Evolutionary conservation across 2,888 invertebrate genomes (phyloP), one percentile per base, ranked within the genome.

Genomic region (Athalia cordata): DNA sequence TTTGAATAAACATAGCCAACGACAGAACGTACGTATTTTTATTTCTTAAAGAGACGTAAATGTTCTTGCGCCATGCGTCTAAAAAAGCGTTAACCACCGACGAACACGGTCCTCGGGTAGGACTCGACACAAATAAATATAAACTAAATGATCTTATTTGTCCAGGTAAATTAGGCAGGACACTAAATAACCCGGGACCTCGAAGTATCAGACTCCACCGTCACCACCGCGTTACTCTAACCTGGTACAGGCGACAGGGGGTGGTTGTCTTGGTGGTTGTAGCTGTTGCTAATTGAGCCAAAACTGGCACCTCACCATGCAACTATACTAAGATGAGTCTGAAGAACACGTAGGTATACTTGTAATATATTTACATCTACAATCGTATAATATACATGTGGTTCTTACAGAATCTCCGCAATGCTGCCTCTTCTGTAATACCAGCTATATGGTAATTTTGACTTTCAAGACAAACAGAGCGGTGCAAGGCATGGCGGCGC

Each of bases 1-100:
- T 85, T 85, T 85, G 84, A 85, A 85, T 85, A 85, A 85, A 85
- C 85, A 85, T 80, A 81, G 77, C 81, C 82, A 80, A 80, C 83
- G 84, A 83, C 83, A 81, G 77, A 65, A 61, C 67, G 77, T 65
- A 81, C 82, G 80, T 82, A 80, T 67, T 77, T 77, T 77, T 77
- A 77, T 77, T 77, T 77, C 77, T 77, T 77, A 77, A 77, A 77
- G 77, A 77, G 77, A 77, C 77, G 77, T 77, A 77, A 77, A 77
- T 77, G 77, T 77, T 77, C 70, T 62, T 77, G 67, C 77, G 62
- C 59, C 72, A 72, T 72, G 72, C 72, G 72, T 72, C 72, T 72
- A 13, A 72, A 72, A 72, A 72, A 47, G 72, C 72, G 72, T 72
- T 72, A 72, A 72, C 52, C 72, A 72, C 47, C 57, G 11, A 72